A percentile compares a stretch with the other conserved stretches of the same genome.
phyloP scores from a whole-genome alignment of 2,888 invertebrate genomes.

The Syrista parreyssii region DNA sequence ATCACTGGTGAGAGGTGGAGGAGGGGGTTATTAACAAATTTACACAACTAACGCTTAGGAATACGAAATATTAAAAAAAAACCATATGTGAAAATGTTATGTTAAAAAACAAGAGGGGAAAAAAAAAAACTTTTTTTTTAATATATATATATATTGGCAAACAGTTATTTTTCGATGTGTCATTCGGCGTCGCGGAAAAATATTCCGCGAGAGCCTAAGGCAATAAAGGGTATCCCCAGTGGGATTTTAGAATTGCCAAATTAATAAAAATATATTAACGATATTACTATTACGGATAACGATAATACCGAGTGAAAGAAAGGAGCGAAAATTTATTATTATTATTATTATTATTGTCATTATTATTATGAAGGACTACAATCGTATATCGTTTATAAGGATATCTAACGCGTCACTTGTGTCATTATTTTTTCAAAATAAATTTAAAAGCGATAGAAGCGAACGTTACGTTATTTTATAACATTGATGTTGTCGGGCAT shows the following conservation, averaged over 20 bases:
- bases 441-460: not conserved
- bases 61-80: not conserved
- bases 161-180: not conserved
- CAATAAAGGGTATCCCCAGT: not conserved
- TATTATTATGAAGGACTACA: not conserved
- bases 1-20: not conserved
- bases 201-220: not conserved
- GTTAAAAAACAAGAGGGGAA: not conserved
- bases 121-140: not conserved
- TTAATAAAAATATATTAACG: not conserved
- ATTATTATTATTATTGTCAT: not conserved
- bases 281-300: not conserved
- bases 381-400: not conserved
- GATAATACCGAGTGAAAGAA: not conserved
- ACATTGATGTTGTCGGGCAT: not conserved
- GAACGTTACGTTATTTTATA: not conserved
- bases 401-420: not conserved
- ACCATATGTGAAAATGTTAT: not conserved
- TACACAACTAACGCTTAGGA: not conserved
- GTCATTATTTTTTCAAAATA: not conserved
- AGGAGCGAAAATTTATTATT: not conserved
- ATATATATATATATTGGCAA: not conserved
- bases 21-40: not conserved
- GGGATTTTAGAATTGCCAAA: not conserved
- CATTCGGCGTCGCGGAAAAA: not conserved